phyloP scores from a whole-genome alignment of 2,797 vertebrate genomes.

The Sebastes kiyomatsui region DNA sequence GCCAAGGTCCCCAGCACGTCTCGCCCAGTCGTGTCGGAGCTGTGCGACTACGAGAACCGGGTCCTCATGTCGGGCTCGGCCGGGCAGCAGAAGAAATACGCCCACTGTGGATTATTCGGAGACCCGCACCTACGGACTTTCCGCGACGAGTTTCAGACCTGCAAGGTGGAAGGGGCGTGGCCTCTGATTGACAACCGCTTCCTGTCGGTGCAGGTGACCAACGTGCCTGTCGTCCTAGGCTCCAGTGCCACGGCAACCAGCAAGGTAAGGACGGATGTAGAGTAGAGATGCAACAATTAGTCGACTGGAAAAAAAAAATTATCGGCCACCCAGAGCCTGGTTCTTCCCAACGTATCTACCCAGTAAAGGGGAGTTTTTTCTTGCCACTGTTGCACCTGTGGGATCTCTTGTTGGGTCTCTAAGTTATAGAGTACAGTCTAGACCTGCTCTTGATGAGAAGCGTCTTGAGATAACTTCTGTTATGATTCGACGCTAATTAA shows the following conservation, averaged over 20 bases:
- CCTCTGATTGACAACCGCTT: constrained; percentile 87
- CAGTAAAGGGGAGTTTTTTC: too few species aligned
- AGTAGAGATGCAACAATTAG: not conserved
- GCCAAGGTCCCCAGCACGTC: constrained; percentile 77
- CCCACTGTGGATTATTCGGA: constrained; percentile 88
- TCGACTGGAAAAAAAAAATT: too few species aligned
- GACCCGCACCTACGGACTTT: constrained; percentile 89
- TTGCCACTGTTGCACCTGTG: too few species aligned
- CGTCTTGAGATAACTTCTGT: too few species aligned
- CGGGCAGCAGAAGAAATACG: constrained; percentile 81
- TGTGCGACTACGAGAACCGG: constrained; percentile 83
- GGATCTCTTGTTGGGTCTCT: too few species aligned
- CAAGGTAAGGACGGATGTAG: constrained; percentile 75
- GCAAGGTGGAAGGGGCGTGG: constrained; percentile 88
- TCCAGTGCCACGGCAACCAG: constrained; percentile 88
- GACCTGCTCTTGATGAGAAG: too few species aligned
- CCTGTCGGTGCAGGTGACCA: constrained; percentile 89
- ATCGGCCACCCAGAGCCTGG: too few species aligned
- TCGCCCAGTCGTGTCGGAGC: constrained; percentile 74
- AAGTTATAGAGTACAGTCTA: too few species aligned
- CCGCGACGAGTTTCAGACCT: constrained; percentile 88
- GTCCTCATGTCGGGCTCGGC: constrained; percentile 61
- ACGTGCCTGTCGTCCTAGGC: constrained; percentile 85
- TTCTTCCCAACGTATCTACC: too few species aligned
- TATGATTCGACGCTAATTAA: too few species aligned